Conservation (phyloP, 1,140 invertebrate genomes). For the Drosophila mojavensis region DNA sequence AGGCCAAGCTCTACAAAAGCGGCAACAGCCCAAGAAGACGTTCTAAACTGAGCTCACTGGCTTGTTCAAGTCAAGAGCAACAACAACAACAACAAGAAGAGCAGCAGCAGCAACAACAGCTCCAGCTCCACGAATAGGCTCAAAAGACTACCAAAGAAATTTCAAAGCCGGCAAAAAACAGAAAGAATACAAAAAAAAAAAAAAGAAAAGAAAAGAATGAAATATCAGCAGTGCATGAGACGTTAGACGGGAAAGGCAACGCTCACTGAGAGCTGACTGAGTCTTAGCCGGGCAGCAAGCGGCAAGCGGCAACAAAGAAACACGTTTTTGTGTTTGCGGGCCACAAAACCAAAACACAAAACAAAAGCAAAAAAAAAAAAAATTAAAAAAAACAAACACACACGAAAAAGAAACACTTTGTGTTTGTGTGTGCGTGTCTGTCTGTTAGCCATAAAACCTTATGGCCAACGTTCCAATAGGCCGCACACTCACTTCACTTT, state of each 20-base stretch:
- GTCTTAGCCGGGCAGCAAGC: constrained; percentile 24
- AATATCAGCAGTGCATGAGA: constrained; percentile 1
- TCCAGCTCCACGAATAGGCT: constrained; percentile 29
- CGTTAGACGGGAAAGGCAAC: constrained; percentile 6
- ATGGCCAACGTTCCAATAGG: constrained; percentile 78
- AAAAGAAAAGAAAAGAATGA: constrained; percentile 4
- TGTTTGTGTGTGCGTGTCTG: constrained; percentile 29
- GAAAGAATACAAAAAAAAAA: constrained; percentile 15
- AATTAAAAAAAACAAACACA: constrained; percentile 16
- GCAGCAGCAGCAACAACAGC: background rate
- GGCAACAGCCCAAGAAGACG: constrained; percentile 47
- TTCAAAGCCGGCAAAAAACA: constrained; percentile 64
- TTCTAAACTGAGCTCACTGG: constrained; percentile 44
- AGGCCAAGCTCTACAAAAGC: background rate
- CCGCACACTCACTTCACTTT: constrained; percentile 46
- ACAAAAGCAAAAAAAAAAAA: constrained; percentile 36
- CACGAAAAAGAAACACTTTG: constrained; percentile 18
- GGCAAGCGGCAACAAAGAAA: constrained; percentile 60
- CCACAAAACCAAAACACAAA: constrained; percentile 44
- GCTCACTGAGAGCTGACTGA: background rate
- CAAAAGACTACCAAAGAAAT: constrained; percentile 52
- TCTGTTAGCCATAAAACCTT: constrained; percentile 71
- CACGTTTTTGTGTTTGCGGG: constrained; percentile 76
- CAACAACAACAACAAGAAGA: no score
- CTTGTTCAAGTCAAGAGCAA: constrained; percentile 14